Conservation (phyloP, 1,140 invertebrate genomes). For the Cotesia vestalis region DNA sequence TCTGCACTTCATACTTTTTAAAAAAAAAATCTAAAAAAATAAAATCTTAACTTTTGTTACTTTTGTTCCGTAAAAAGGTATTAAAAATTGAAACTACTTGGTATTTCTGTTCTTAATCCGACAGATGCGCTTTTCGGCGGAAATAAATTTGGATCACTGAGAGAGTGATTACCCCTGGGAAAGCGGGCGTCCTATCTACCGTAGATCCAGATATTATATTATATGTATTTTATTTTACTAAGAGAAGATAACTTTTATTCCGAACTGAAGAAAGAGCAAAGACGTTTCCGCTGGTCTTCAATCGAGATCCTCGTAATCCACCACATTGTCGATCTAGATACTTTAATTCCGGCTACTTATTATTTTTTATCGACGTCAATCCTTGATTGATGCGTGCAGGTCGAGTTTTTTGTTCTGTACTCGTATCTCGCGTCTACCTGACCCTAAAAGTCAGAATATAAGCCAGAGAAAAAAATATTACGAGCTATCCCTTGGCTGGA, state of each 20-base stretch:
- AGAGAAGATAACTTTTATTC: too few species aligned
- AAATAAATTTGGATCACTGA: conserved; percentile 13
- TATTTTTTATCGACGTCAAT: conserved; percentile 5
- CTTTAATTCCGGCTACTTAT: conserved; percentile 17
- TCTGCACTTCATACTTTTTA: not conserved
- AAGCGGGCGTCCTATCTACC: not conserved
- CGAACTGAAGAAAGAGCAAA: not conserved
- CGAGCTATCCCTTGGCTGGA: too few species aligned
- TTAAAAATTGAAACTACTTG: not conserved
- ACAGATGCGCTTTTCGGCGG: conserved; percentile 14
- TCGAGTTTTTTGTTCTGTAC: not conserved
- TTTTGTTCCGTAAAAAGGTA: not conserved
- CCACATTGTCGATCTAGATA: conserved; percentile 9
- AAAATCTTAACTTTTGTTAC: not conserved
- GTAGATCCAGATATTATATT: not conserved
- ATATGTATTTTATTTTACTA: conserved; percentile 11
- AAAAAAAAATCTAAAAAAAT: not conserved
- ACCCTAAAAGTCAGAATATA: conserved; percentile 16
- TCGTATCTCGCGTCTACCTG: conserved; percentile 4
- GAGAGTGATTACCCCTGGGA: conserved; percentile 12
- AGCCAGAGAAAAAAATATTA: too few species aligned
- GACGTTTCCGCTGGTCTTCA: conserved; percentile 15
- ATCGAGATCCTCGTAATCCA: conserved; percentile 5
- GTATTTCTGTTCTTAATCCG: not conserved
- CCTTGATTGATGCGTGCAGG: not conserved